Base-by-base conservation (phyloP, 2,888 invertebrate genomes). In the Thysanoteuthis rhombus region DNA sequence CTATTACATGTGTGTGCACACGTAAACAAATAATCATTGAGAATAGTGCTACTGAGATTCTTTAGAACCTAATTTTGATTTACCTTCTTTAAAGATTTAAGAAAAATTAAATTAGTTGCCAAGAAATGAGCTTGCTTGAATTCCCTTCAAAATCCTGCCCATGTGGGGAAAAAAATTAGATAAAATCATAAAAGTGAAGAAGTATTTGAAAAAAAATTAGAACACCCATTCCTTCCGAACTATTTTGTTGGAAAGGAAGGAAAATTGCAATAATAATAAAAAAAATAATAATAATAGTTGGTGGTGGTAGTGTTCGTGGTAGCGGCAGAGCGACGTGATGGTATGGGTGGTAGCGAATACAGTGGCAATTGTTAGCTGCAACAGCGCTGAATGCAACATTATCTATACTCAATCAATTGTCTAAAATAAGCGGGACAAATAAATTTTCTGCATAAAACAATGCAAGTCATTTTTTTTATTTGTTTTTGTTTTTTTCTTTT, bases 341-440 rank as follows among this genome's bases (percentile, higher is more conserved):
- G 39, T 38, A 22, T 40, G 40, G 90, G 90, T 42, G 10, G 39
- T 90, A 90, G 90, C 90, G 40, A 90, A 90, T 39, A 90, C 32
- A 42, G 90, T 42, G 90, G 90, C 90, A 90, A 90, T 38, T 58
- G 6, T 58, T 40, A 90, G 90, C 90, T 90, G 90, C 38, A 90
- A 90, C 90, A 90, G 90, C 40, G 40, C 90, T 90, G 90, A 90
- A 90, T 90, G 90, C 90, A 90, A 90, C 40, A 40, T 58, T 58
- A 52, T 52, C 52, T 52, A 58, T 58, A 58, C 32, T 58, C 8
- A 58, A 58, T 58, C 58, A 58, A 58, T 58, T 32, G 25, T 58
- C 8, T 25, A 58, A 58, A 25, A 58, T 58, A 58, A 58, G 32
- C 8, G 6, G 58, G 58, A 58, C 58, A 58, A 58, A 58, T 58